These are phyloP conservation scores for Arnoldichthys spilopterus DNA, from an alignment of 2,797 vertebrate genomes.

Conservation along the genomic window DNA sequence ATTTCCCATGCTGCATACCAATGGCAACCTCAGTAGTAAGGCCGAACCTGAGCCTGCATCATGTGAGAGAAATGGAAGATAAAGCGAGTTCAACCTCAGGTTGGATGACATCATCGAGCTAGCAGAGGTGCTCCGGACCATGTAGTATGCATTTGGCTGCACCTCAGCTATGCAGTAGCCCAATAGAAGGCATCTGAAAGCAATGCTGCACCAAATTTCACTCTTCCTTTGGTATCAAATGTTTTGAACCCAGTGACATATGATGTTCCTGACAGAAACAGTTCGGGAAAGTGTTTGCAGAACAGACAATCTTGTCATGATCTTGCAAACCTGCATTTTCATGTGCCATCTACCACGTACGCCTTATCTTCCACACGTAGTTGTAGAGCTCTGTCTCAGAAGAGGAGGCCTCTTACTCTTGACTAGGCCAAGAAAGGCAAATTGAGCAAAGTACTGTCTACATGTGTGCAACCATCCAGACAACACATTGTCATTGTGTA, in stretches of 20 bases:
- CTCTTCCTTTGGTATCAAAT: not conserved
- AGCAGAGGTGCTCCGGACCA: not conserved
- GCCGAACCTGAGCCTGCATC: not conserved
- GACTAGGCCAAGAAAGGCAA: not conserved
- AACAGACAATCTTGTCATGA: not conserved
- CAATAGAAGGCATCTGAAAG: not conserved
- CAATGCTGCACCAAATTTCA: not conserved
- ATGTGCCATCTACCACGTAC: not conserved
- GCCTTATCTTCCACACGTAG: not conserved
- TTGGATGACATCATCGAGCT: slow-evolving; percentile 29
- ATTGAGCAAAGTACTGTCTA: not conserved
- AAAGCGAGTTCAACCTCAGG: not conserved
- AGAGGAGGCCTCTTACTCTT: too few species aligned
- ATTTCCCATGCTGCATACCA: not conserved
- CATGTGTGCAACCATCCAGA: not conserved
- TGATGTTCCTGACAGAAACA: not conserved
- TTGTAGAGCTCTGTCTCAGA: not conserved
- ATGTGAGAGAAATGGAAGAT: slow-evolving; percentile 22
- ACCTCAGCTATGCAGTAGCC: not conserved
- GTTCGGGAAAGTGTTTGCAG: not conserved
- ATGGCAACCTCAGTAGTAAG: slow-evolving; percentile 2
- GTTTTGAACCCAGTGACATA: not conserved
- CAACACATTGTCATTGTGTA: too few species aligned
- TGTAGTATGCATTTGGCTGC: not conserved
- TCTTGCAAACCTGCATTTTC: not conserved